Percentiles rank a stretch among this genome's conserved stretches.
Evolutionary conservation across 2,888 invertebrate species (phyloP).

Genomic region (Phoenoteleia sp.): DNA sequence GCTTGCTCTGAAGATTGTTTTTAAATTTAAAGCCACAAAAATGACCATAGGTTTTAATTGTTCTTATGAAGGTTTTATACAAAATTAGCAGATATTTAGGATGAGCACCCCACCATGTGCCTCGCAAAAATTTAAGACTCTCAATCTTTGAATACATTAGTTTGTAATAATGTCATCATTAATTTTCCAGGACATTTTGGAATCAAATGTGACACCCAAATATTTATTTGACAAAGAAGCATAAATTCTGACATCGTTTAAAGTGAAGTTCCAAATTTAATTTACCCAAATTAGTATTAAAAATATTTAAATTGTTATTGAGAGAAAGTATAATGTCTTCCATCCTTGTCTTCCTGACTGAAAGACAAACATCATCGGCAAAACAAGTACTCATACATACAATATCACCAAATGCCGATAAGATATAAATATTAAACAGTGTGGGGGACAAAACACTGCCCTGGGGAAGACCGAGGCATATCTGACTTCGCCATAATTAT

Average conservation of each 20-base stretch:
- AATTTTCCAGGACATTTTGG: slow-evolving; percentile 5
- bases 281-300: not conserved
- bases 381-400: not conserved
- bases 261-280: not conserved
- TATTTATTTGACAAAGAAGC: not conserved
- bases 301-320: not conserved
- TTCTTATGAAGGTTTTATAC: slow-evolving; percentile 32
- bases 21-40: not conserved
- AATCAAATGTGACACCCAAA: not conserved
- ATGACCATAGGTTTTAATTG: slow-evolving; percentile 30
- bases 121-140: slow-evolving; percentile 42
- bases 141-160: slow-evolving; percentile 2
- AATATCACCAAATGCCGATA: not conserved
- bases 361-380: no score
- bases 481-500: not conserved
- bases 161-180: not conserved
- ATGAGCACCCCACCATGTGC: slow-evolving; percentile 55
- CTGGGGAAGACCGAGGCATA: not conserved
- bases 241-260: not conserved
- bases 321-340: not conserved
- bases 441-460: not conserved
- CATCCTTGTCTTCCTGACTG: no score
- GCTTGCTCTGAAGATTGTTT: not conserved
- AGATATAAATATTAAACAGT: not conserved
- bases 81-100: slow-evolving; percentile 9